Evolutionary conservation across 2,113 vertebrate species (phyloP).

Genomic region (Picathartes gymnocephalus): DNA sequence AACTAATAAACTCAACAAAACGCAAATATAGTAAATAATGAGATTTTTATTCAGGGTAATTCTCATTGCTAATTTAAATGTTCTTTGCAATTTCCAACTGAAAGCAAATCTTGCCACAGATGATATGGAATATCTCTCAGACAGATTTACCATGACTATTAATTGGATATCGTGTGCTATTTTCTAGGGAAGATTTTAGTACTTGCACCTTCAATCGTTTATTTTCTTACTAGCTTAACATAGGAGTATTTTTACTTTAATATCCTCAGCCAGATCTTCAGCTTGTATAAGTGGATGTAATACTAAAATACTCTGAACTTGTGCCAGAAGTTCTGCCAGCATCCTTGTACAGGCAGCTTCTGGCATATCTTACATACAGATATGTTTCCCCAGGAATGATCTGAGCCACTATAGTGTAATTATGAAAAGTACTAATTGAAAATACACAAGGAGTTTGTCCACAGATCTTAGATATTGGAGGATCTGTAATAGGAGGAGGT

Average conservation of each 20-base stretch:
- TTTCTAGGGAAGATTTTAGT: background rate
- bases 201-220: background rate
- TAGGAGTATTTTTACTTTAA: background rate
- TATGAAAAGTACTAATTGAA: background rate
- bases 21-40: constrained; percentile 28
- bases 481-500: background rate
- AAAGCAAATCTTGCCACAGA: background rate
- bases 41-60: background rate
- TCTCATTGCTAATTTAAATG: background rate
- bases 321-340: background rate
- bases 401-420: background rate
- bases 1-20: background rate
- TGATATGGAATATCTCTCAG: background rate
- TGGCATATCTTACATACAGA: background rate
- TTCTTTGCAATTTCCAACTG: background rate
- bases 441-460: background rate
- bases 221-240: background rate
- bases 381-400: background rate
- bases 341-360: background rate
- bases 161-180: background rate
- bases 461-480: background rate
- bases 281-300: background rate
- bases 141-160: background rate
- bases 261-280: background rate
- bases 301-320: background rate